A percentile compares a stretch with the other conserved stretches of the same genome.
Conservation (phyloP, 30 jellyfish, hydroid and myxozoan genomes). For the Mastigias papua region DNA sequence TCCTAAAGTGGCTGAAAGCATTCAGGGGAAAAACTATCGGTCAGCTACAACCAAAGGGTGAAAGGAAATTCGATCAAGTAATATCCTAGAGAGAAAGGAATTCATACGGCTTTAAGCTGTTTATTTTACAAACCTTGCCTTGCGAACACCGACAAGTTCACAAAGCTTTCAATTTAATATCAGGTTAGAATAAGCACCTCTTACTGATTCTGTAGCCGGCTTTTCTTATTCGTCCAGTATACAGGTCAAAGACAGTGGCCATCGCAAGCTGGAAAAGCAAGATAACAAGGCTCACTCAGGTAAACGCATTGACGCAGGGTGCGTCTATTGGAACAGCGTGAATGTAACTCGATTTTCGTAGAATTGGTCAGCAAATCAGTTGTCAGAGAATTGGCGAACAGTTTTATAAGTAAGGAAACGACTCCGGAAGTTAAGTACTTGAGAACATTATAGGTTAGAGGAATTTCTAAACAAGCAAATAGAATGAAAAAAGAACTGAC, state of each 20-base stretch:
- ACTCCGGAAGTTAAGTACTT: background rate
- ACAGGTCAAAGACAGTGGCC: slow-evolving; percentile 58
- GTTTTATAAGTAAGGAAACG: background rate
- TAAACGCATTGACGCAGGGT: background rate
- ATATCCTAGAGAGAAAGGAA: background rate
- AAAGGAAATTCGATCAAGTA: no score
- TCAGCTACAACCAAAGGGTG: no score
- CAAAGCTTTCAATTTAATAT: background rate
- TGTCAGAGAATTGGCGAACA: background rate
- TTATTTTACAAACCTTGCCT: background rate
- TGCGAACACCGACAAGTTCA: background rate
- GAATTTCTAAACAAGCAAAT: no score
- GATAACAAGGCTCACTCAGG: slow-evolving; percentile 28
- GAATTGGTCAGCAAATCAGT: background rate
- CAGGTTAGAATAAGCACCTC: slow-evolving; percentile 56
- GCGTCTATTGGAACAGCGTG: slow-evolving; percentile 1
- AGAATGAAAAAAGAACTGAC: no score
- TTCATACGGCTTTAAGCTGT: background rate
- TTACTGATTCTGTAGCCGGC: slow-evolving; percentile 73
- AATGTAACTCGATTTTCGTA: slow-evolving; percentile 19
- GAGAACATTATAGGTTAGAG: background rate
- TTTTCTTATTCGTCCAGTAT: slow-evolving; percentile 26
- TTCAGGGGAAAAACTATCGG: no score
- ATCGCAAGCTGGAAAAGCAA: slow-evolving; percentile 55
- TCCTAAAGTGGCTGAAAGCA: no score